Percentiles rank a stretch among this genome's conserved stretches.
Evolutionary conservation across 1,140 invertebrate genomes (phyloP).

Genomic region (Sinonovacula constricta): DNA sequence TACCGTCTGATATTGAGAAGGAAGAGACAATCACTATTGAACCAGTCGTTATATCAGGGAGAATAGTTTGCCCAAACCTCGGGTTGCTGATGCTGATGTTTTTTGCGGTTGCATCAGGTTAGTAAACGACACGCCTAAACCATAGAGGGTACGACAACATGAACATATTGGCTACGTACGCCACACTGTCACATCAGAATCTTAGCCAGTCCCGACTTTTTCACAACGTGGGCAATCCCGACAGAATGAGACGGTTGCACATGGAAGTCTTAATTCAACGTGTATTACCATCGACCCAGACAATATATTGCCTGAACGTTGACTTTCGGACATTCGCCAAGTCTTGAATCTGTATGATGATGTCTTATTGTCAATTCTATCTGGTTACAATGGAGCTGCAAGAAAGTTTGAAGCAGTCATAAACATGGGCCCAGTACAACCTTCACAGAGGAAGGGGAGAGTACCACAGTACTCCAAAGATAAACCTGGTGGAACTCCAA

Average conservation of each 20-base stretch:
- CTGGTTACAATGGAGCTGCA: constrained; percentile 54
- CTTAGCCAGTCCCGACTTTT: too few relatives aligned
- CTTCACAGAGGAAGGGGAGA: constrained; percentile 55
- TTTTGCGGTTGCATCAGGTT: too few relatives aligned
- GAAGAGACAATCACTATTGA: constrained; percentile 37
- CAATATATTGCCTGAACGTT: constrained; percentile 27
- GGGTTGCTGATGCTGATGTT: too few relatives aligned
- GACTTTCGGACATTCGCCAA: constrained; percentile 33
- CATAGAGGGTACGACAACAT: background rate
- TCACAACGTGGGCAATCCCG: too few relatives aligned
- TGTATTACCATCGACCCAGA: constrained; percentile 61
- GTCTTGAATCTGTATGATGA: constrained; percentile 30
- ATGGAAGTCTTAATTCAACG: too few relatives aligned
- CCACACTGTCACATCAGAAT: too few relatives aligned
- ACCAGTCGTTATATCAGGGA: too few relatives aligned
- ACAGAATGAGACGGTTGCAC: too few relatives aligned
- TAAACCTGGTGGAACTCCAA: constrained; percentile 45
- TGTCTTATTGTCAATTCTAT: constrained; percentile 42
- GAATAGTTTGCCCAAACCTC: too few relatives aligned
- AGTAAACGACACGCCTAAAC: constrained; percentile 7
- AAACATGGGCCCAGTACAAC: constrained; percentile 56
- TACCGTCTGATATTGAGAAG: constrained; percentile 22
- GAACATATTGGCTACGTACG: constrained; percentile 33
- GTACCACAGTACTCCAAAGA: constrained; percentile 53
- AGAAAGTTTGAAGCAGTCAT: constrained; percentile 56